Base-by-base conservation (phyloP, 2,113 vertebrate genomes). In the Tor tambroides region DNA sequence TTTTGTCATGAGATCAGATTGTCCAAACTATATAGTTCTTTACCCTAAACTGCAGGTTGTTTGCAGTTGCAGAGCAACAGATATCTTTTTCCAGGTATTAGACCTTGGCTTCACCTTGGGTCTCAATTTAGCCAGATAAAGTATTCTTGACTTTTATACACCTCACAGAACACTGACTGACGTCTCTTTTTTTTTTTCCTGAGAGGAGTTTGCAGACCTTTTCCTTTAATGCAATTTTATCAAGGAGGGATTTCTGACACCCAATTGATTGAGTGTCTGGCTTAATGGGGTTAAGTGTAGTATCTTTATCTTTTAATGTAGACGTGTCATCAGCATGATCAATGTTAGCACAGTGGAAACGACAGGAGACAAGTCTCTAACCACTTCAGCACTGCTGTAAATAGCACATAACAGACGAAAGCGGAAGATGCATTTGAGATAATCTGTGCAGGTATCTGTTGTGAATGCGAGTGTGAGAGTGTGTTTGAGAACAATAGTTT, bases 201-300 rank as follows among this genome's bases (percentile, higher is more conserved):
- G 28, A 17, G 28, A 79, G 21, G 5, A 11, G 28, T 43, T 61
- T 78, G 54, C 28, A 46, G 28, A 56, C 46, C 35, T 43, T 87
- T 82, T 61, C 38, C 32, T 82, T 87, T 79, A 59, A 71, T 83
- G 26, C 51, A 74, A 19, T 74, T 63, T 88, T 67, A 54, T 80
- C 17, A 35, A 76, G 65, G 32, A 74, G 15, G 23, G 32, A 75
- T 63, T 84, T 87, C 79, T 82, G 63, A 90, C 76, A 82, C 38
- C 19, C 54, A 78, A 14, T 30, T 65, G 72, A 77, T 85, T 67
- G 65, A 79, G 38, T 43, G 78, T 26, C 61, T 85, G 82, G 63
- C 51, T 35, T 88, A 65, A 84, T 87, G 83, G 59, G 67, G 67
- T 88, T 85, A 88, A 88, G 78, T 65, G 38, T 41, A 76, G 67